Percentiles rank a stretch among this genome's conserved stretches.
phyloP scores from a whole-genome alignment of 1,140 invertebrate species.

The Drosophila carrolli region DNA sequence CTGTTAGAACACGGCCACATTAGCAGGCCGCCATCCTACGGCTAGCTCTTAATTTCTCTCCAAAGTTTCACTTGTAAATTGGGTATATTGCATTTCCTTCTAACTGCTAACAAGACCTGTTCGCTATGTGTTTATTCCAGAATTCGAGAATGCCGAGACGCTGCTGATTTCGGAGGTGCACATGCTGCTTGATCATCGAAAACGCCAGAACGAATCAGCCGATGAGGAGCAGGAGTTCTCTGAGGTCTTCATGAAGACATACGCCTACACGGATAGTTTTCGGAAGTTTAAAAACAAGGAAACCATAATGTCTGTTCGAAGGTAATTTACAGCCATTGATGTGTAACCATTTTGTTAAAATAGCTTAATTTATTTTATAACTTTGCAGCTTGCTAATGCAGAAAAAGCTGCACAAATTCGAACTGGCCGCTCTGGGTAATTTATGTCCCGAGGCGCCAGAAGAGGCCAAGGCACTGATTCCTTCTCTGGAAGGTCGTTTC shows the following conservation, averaged over 20 bases:
- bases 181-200: constrained; percentile 98
- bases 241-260: constrained; percentile 99
- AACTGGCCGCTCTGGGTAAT: constrained; percentile 98
- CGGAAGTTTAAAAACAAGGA: constrained; percentile 99
- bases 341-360: not conserved
- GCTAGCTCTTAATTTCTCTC: constrained; percentile 31
- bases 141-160: constrained; percentile 99
- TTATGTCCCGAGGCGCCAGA: constrained; percentile 98
- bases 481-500: constrained; percentile 97
- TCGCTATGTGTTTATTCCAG: constrained; percentile 86
- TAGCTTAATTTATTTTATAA: not conserved
- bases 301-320: constrained; percentile 97
- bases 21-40: constrained; percentile 84
- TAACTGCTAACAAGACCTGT: not conserved
- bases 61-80: constrained; percentile 73
- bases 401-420: constrained; percentile 99
- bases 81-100: not conserved
- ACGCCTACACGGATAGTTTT: constrained; percentile 98
- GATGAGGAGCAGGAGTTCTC: constrained; percentile 99
- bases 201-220: constrained; percentile 98
- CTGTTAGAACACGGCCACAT: constrained; percentile 90
- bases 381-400: constrained; percentile 93
- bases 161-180: constrained; percentile 99
- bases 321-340: constrained; percentile 85
- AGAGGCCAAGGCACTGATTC: constrained; percentile 98